phyloP scores from a whole-genome alignment of 2,797 vertebrate species.

The Ctenopoma kingsleyae region DNA sequence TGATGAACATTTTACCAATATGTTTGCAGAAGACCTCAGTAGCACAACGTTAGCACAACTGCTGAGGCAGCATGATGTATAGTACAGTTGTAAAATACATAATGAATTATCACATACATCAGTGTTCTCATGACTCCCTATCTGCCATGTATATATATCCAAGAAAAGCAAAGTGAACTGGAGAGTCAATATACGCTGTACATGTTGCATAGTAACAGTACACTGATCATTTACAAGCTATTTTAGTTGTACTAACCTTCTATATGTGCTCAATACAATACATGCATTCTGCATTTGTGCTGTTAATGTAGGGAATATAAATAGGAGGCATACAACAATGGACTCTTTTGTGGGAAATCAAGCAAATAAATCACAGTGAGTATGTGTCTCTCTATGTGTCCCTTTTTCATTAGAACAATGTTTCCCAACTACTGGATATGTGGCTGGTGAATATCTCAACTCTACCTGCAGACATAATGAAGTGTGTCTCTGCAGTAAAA shows the following conservation, averaged over 20 bases:
- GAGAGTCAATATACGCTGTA: background rate
- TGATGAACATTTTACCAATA: background rate
- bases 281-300: slow-evolving; percentile 17
- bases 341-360: slow-evolving; percentile 79
- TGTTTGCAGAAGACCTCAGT: slow-evolving; percentile 1
- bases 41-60: slow-evolving; percentile 1
- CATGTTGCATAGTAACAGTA: slow-evolving; percentile 6
- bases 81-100: slow-evolving; percentile 34
- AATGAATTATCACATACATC: slow-evolving; percentile 34
- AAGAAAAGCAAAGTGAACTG: background rate
- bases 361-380: slow-evolving; percentile 92
- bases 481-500: slow-evolving; percentile 99
- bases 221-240: slow-evolving; percentile 1
- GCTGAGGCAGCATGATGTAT: slow-evolving; percentile 26
- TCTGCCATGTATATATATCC: background rate
- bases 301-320: slow-evolving; percentile 56
- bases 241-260: slow-evolving; percentile 25
- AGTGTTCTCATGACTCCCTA: slow-evolving; percentile 48
- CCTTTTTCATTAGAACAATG: slow-evolving; percentile 91
- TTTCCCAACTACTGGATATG: slow-evolving; percentile 92
- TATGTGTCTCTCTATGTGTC: slow-evolving; percentile 87
- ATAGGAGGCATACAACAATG: slow-evolving; percentile 74
- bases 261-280: slow-evolving; percentile 8
- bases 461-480: slow-evolving; percentile 99
- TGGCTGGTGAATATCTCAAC: slow-evolving; percentile 95